Percentiles rank a stretch among this genome's conserved stretches.
These are phyloP conservation scores for Noctua janthe DNA, from an alignment of 2,888 invertebrate genomes.

Conservation along the genomic window DNA sequence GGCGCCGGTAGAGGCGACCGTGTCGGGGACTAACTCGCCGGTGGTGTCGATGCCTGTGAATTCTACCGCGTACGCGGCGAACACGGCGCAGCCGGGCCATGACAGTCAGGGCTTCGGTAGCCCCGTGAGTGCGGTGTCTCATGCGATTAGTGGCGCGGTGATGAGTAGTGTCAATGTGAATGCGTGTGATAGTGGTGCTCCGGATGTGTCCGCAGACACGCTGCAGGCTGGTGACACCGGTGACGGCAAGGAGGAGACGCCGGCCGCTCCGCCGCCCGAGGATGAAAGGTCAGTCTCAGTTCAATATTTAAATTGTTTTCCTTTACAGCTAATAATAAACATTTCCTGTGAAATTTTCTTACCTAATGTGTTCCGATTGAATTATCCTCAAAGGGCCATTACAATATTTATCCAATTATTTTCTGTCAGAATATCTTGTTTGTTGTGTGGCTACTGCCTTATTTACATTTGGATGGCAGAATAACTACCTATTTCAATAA, in stretches of 20 bases:
- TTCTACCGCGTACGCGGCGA: constrained; percentile 83
- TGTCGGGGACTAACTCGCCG: constrained; percentile 89
- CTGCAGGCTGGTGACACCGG: constrained; percentile 83
- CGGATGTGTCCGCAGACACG: constrained; percentile 79
- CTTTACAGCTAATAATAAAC: neutral
- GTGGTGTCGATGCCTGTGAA: constrained; percentile 88
- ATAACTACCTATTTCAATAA: neutral
- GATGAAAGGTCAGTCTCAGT: constrained; percentile 87
- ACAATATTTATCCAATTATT: neutral
- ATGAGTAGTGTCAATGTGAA: constrained; percentile 88
- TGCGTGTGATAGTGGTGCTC: constrained; percentile 87
- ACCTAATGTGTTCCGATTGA: neutral
- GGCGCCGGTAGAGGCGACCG: constrained; percentile 85
- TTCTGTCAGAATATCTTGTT: constrained; percentile 1
- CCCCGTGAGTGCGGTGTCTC: constrained; percentile 89
- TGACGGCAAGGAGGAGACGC: constrained; percentile 87
- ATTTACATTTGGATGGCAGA: neutral
- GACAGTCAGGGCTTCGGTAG: constrained; percentile 89
- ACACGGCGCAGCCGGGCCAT: constrained; percentile 81
- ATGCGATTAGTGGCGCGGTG: constrained; percentile 86
- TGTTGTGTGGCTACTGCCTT: neutral
- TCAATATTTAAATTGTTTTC: neutral
- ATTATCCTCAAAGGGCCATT: constrained; percentile 28
- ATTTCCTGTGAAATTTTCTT: constrained; percentile 12
- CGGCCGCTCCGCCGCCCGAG: constrained; percentile 81